Percentiles rank a stretch among this genome's conserved stretches.
Evolutionary conservation across 2,888 invertebrate species (phyloP).

Genomic region (Omphaloscelis lunosa): DNA sequence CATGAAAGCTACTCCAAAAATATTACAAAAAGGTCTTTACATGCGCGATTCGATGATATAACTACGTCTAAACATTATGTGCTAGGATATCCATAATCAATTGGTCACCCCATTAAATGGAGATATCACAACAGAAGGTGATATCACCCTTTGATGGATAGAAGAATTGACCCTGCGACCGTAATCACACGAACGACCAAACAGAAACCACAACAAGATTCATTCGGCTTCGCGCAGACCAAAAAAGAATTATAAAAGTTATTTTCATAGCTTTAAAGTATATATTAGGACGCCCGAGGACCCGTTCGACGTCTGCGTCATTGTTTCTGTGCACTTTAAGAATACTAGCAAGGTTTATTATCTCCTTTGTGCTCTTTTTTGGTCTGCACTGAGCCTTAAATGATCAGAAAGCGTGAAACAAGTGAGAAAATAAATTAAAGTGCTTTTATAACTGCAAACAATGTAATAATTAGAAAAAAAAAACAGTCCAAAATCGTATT

Average conservation of each 20-base stretch:
- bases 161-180: slow-evolving; percentile 87
- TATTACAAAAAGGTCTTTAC: slow-evolving; percentile 27
- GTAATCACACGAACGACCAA: slow-evolving; percentile 83
- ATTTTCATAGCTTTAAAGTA: too few relatives aligned
- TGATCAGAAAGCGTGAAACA: slow-evolving; percentile 48
- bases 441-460: slow-evolving; percentile 42
- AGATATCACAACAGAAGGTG: slow-evolving; percentile 63
- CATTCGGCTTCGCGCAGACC: slow-evolving; percentile 3
- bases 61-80: slow-evolving; percentile 74
- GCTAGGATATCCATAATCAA: slow-evolving; percentile 88
- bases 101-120: slow-evolving; percentile 85
- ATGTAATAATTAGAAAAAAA: slow-evolving; percentile 9
- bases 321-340: background rate
- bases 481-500: slow-evolving; percentile 14
- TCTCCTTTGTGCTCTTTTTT: slow-evolving; percentile 1
- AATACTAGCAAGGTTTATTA: background rate
- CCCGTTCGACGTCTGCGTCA: background rate
- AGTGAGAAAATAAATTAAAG: slow-evolving; percentile 23
- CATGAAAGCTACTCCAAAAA: slow-evolving; percentile 43
- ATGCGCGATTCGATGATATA: slow-evolving; percentile 43
- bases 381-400: slow-evolving; percentile 6
- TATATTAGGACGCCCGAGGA: too few relatives aligned
- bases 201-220: slow-evolving; percentile 80
- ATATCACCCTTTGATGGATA: slow-evolving; percentile 83
- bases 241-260: background rate